Conservation (phyloP, 2,888 invertebrate genomes). For the Conus canariensis region DNA sequence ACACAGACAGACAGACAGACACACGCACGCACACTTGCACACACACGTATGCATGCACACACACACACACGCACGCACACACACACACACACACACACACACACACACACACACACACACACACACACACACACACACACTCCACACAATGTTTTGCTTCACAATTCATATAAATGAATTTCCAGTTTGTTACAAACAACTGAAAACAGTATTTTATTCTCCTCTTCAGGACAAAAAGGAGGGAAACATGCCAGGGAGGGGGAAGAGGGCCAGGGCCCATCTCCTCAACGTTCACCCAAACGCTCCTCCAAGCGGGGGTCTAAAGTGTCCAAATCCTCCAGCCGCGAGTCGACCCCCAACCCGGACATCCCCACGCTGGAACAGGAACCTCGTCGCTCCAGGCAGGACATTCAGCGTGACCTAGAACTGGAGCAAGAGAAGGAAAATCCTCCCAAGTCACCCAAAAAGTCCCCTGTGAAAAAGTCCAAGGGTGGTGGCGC, state of each 20-base stretch:
- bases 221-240: constrained; percentile 64
- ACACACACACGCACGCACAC: background rate
- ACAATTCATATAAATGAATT: too few species aligned
- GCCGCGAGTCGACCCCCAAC: constrained; percentile 54
- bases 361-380: constrained; percentile 46
- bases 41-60: background rate
- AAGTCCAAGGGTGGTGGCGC: constrained; percentile 30
- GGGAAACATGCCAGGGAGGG: constrained; percentile 64
- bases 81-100: background rate
- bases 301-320: constrained; percentile 61
- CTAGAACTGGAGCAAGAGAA: constrained; percentile 47
- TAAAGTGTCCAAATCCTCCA: constrained; percentile 56
- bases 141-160: too few species aligned
- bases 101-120: too few species aligned
- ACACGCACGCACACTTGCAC: background rate
- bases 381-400: constrained; percentile 48
- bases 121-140: too few species aligned
- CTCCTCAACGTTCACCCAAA: constrained; percentile 62
- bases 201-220: background rate
- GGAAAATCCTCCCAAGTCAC: constrained; percentile 37
- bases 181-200: background rate
- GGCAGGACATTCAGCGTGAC: constrained; percentile 46
- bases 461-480: constrained; percentile 42
- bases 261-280: constrained; percentile 60
- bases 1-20: too few species aligned